phyloP scores from a whole-genome alignment of 2,888 invertebrate species.

The Mythimna lalbum region DNA sequence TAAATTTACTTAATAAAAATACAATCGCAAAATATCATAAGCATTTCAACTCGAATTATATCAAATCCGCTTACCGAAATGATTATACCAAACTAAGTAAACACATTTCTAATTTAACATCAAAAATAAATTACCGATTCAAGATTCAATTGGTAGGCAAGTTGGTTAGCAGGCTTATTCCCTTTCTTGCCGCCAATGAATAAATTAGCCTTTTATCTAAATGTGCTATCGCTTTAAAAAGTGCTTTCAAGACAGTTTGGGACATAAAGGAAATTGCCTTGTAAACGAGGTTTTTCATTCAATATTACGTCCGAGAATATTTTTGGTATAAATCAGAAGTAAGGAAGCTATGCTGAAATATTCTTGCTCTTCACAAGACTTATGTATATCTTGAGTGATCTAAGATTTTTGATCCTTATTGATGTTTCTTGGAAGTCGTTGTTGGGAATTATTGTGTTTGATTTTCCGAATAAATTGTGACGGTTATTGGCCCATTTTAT shows the following conservation, averaged over 20 bases:
- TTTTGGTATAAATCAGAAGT: conserved; percentile 65
- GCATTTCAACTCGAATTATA: conserved; percentile 5
- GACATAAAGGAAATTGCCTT: conserved; percentile 74
- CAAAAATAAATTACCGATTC: conserved; percentile 82
- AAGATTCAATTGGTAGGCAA: conserved; percentile 84
- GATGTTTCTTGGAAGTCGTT: conserved; percentile 29
- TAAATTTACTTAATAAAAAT: conserved; percentile 15
- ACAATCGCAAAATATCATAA: conserved; percentile 23
- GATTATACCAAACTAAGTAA: conserved; percentile 52
- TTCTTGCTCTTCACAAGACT: conserved; percentile 41
- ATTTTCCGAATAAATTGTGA: conserved; percentile 10
- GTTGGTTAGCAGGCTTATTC: conserved; percentile 80
- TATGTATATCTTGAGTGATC: conserved; percentile 51
- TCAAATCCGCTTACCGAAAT: conserved; percentile 28
- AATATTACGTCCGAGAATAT: conserved; percentile 66
- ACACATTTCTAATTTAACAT: conserved; percentile 80
- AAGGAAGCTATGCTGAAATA: conserved; percentile 37
- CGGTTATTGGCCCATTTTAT: neutral
- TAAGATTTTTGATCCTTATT: conserved; percentile 49
- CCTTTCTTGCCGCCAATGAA: conserved; percentile 85
- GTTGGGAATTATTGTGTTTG: conserved; percentile 15
- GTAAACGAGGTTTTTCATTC: conserved; percentile 63
- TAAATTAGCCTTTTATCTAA: conserved; percentile 89
- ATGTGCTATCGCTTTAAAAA: conserved; percentile 86
- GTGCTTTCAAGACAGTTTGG: conserved; percentile 77